Evolutionary conservation across 2,888 invertebrate genomes (phyloP), one percentile per base, ranked within the genome.

Genomic region (Serripes groenlandicus): DNA sequence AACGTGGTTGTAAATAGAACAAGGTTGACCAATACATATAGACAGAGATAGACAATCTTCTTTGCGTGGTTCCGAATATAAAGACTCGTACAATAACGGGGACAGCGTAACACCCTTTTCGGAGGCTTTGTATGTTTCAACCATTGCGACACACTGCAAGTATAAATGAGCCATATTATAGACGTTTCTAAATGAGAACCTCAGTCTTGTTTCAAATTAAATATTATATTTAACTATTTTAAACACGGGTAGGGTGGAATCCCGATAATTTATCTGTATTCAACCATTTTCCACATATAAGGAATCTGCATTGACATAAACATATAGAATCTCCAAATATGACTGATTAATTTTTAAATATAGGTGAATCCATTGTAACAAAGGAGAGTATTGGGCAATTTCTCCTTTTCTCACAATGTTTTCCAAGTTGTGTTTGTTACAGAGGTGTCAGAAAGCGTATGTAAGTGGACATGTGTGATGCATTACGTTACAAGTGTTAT

Each of bases 61-160:
- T 82, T 74, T 15, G 97, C 97, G 95, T 98, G 98, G 95, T 98
- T 98, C 94, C 96, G 97, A 91, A 98, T 95, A 95, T 98, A 98
- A 0, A 97, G 97, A 77, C 96, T 95, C 0, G 97, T 97, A 11
- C 98, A 95, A 93, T 98, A 97, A 94, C 98, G 97, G 0, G 98
- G 98, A 87, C 58, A 80, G 9, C 11, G 37, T 18, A 30, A 26
- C 32, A 66, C 81, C 26, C 68, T 77, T 54, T 78, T 78, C 68
- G 76, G 77, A 74, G 37, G 86, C 23, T 77, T 81, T 79, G 97
- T 97, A 0, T 98, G 98, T 1, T 98, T 97, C 88, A 98, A 95
- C 98, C 98, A 98, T 78, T 98, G 96, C 95, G 98, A 98, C 94
- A 98, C 98, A 94, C 98, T 98, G 95, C 80, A 95, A 95, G 42